phyloP scores from a whole-genome alignment of 2,797 vertebrate genomes.

The Odontamblyopus rebecca region DNA sequence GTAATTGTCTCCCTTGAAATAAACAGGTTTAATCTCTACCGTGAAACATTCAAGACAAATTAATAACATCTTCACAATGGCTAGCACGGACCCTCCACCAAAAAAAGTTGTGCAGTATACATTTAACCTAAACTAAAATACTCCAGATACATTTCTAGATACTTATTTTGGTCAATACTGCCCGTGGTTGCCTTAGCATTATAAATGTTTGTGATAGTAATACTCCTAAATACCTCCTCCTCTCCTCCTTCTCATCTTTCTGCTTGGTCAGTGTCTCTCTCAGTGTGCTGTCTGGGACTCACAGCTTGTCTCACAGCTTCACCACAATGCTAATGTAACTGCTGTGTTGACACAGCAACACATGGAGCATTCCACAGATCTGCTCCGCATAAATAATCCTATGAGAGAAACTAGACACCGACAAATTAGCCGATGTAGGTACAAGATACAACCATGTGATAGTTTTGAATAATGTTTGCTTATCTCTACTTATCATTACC shows the following conservation, averaged over 20 bases:
- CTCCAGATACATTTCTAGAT: too few relatives aligned
- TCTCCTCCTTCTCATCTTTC: not conserved
- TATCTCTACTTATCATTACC: not conserved
- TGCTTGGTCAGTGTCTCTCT: conserved; percentile 33
- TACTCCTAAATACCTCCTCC: not conserved
- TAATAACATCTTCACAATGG: too few relatives aligned
- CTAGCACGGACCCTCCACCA: too few relatives aligned
- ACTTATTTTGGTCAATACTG: too few relatives aligned
- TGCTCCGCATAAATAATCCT: conserved; percentile 47
- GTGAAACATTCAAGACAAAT: too few relatives aligned
- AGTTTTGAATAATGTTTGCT: not conserved
- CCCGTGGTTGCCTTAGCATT: too few relatives aligned
- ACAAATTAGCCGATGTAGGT: conserved; percentile 22
- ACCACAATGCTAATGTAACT: conserved; percentile 68
- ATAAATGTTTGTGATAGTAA: too few relatives aligned
- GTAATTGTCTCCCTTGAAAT: too few relatives aligned
- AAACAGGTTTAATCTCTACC: too few relatives aligned
- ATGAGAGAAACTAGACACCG: conserved; percentile 27
- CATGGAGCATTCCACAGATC: conserved; percentile 44
- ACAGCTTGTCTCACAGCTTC: conserved; percentile 75
- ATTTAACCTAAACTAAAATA: too few relatives aligned
- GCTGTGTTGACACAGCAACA: conserved; percentile 63
- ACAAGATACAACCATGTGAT: not conserved
- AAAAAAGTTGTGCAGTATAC: too few relatives aligned
- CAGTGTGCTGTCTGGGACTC: conserved; percentile 64